phyloP scores from a whole-genome alignment of 2,797 vertebrate species.

The Acipenser ruthenus region DNA sequence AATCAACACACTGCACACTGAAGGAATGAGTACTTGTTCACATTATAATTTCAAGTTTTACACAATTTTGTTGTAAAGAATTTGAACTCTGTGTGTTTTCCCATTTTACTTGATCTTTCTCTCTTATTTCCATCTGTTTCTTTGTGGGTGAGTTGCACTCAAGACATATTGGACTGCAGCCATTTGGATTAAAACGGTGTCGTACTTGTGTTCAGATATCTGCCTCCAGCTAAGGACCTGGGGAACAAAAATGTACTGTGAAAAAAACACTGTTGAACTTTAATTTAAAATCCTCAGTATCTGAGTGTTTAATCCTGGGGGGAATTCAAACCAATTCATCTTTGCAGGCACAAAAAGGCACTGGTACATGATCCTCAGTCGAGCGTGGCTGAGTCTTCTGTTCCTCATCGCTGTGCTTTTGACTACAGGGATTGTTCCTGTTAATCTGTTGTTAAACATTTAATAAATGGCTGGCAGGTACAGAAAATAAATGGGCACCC shows the following conservation, averaged over 20 bases:
- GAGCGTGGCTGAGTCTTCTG: slow-evolving; percentile 1
- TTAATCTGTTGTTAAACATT: slow-evolving; percentile 2
- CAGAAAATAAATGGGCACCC: not conserved
- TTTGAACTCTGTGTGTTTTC: too few relatives aligned
- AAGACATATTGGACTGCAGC: too few relatives aligned
- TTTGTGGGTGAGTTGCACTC: too few relatives aligned
- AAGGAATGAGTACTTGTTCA: too few relatives aligned
- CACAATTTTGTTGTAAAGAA: too few relatives aligned
- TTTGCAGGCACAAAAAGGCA: slow-evolving; percentile 5
- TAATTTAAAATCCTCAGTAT: not conserved
- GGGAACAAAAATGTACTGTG: not conserved
- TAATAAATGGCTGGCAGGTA: slow-evolving; percentile 6
- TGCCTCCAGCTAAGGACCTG: not conserved
- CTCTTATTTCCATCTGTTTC: too few relatives aligned
- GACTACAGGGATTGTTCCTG: slow-evolving; percentile 4
- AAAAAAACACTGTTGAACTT: not conserved
- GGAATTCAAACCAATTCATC: not conserved
- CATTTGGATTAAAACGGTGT: too few relatives aligned
- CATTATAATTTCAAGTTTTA: too few relatives aligned
- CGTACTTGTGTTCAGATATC: too few relatives aligned
- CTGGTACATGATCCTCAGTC: not conserved
- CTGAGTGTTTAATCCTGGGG: not conserved
- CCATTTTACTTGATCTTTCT: too few relatives aligned
- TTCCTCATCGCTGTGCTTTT: not conserved
- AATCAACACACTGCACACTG: too few relatives aligned